Conservation (phyloP, 2,113 vertebrate species). For the Cynoglossus semilaevis region DNA sequence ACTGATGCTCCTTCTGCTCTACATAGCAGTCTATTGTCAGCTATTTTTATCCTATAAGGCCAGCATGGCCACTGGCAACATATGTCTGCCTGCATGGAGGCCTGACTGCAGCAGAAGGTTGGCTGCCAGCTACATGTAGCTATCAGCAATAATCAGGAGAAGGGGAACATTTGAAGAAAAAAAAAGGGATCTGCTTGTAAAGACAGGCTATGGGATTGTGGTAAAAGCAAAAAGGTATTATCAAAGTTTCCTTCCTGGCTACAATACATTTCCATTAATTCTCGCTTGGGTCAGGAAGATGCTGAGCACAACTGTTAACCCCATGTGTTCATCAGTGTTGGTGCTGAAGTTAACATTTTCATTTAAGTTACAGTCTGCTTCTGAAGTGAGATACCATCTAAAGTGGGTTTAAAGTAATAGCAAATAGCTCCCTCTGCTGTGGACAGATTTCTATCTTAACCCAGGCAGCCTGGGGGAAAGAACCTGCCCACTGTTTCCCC, state of each 20-base stretch:
- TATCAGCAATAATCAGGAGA: constrained; percentile 10
- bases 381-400: constrained; percentile 8
- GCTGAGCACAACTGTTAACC: not conserved
- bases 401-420: constrained; percentile 15
- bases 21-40: constrained; percentile 73
- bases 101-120: constrained; percentile 37
- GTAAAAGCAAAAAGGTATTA: not conserved
- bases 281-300: not conserved
- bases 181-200: constrained; percentile 2
- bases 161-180: not conserved
- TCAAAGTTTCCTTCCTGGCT: not conserved
- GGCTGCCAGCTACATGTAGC: constrained; percentile 25
- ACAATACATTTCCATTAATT: constrained; percentile 3
- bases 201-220: not conserved
- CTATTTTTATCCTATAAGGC: constrained; percentile 73
- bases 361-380: constrained; percentile 2
- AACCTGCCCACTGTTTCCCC: constrained; percentile 14
- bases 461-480: constrained; percentile 20
- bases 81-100: constrained; percentile 61
- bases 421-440: constrained; percentile 70
- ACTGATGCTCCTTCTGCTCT: constrained; percentile 64
- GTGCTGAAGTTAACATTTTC: not conserved
- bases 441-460: constrained; percentile 38
- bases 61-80: constrained; percentile 64
- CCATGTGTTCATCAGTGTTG: not conserved